Evolutionary conservation across 2,113 vertebrate genomes (phyloP).

Genomic region (Patagioenas fasciata): DNA sequence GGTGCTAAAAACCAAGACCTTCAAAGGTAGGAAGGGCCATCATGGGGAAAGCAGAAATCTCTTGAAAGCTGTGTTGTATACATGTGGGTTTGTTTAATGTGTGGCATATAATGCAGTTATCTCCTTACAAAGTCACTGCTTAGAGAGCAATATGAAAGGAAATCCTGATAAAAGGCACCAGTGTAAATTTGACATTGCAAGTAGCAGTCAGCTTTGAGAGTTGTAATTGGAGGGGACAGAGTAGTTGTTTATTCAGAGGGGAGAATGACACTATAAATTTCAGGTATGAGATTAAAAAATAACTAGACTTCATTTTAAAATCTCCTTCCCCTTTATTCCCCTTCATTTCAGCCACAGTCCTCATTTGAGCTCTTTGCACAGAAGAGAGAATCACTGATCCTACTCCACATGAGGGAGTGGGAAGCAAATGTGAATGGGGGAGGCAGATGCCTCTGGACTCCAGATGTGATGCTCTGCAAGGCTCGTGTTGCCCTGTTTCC

Average conservation of each 20-base stretch:
- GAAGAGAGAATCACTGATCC: neutral
- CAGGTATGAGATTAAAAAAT: conserved; percentile 48
- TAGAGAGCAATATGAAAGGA: conserved; percentile 59
- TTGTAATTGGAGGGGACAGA: conserved; percentile 58
- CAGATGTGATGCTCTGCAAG: conserved; percentile 50
- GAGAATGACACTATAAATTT: conserved; percentile 35
- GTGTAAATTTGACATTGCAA: conserved; percentile 56
- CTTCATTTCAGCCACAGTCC: conserved; percentile 8
- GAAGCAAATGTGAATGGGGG: neutral
- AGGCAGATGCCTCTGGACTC: conserved; percentile 13
- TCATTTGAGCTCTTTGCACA: neutral
- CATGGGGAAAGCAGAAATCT: neutral
- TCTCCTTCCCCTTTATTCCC: conserved; percentile 23
- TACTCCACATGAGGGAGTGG: neutral
- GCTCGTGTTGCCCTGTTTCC: neutral
- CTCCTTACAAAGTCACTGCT: conserved; percentile 55
- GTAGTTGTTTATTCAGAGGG: conserved; percentile 48
- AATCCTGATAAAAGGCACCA: conserved; percentile 56
- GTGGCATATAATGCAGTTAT: conserved; percentile 56
- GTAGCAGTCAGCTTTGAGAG: conserved; percentile 33
- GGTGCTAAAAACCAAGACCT: neutral
- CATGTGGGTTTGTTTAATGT: conserved; percentile 54
- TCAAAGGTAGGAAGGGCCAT: neutral
- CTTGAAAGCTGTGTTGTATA: conserved; percentile 27
- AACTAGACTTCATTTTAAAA: conserved; percentile 44